Evolutionary conservation across 2,113 vertebrate species (phyloP).

Genomic region (Raja brachyura): DNA sequence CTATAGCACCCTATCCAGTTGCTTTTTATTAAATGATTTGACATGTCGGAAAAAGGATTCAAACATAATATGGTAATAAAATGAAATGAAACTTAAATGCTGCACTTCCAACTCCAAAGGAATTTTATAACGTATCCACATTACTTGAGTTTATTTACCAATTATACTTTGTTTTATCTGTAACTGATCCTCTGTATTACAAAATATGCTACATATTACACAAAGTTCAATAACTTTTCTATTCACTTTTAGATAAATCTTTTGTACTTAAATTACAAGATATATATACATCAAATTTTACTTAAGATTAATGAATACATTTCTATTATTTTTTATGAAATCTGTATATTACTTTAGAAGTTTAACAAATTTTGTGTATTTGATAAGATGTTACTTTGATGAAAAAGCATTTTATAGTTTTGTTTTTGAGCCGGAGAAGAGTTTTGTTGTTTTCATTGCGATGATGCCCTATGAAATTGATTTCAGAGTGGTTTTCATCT

Average conservation of each 20-base stretch:
- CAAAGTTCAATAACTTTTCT: neutral
- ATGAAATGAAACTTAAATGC: neutral
- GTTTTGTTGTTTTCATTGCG: neutral
- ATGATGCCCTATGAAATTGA: neutral
- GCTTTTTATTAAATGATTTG: neutral
- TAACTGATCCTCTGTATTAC: neutral
- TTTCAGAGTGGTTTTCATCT: neutral
- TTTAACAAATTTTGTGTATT: neutral
- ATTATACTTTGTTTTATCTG: neutral
- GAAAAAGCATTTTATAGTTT: neutral
- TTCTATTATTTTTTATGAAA: slow-evolving; percentile 5
- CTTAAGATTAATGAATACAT: slow-evolving; percentile 17
- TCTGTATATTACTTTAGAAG: neutral
- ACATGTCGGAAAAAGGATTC: neutral
- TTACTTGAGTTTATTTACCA: neutral
- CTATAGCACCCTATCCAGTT: neutral
- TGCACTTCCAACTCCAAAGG: neutral
- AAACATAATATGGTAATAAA: neutral
- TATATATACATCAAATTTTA: slow-evolving; percentile 2
- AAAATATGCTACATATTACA: slow-evolving; percentile 13
- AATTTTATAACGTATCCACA: neutral
- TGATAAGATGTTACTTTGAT: neutral
- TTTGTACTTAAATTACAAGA: slow-evolving; percentile 29
- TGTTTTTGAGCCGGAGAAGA: neutral
- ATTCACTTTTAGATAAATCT: slow-evolving; percentile 13